A percentile compares a stretch with the other conserved stretches of the same genome.
Conservation (phyloP, 1,140 invertebrate species). For the Mizuhopecten yessoensis region DNA sequence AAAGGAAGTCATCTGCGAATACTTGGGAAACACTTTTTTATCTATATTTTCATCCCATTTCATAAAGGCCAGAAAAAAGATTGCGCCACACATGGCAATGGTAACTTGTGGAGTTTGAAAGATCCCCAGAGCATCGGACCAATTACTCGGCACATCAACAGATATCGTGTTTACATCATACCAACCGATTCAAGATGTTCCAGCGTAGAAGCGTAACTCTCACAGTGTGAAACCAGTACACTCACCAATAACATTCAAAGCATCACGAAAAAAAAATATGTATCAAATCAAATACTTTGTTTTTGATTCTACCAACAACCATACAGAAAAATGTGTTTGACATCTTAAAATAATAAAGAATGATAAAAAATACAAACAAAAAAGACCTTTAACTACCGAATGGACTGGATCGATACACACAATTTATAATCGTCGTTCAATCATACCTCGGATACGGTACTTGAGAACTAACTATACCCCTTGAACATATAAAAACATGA, state of each 20-base stretch:
- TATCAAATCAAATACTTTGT: too few species aligned
- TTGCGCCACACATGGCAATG: background rate
- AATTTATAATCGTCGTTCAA: too few species aligned
- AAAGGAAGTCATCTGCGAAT: background rate
- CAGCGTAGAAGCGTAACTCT: background rate
- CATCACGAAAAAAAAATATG: background rate
- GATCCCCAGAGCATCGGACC: background rate
- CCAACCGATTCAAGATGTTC: background rate
- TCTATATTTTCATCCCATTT: background rate
- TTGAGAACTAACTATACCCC: too few species aligned
- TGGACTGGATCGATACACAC: too few species aligned
- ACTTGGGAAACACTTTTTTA: slow-evolving; percentile 2
- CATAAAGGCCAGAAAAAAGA: background rate
- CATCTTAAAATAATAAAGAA: background rate
- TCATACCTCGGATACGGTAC: too few species aligned
- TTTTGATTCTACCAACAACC: too few species aligned
- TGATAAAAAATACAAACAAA: background rate
- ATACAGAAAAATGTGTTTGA: background rate
- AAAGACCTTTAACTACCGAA: too few species aligned
- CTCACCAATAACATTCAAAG: background rate
- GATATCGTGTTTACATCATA: slow-evolving; percentile 14
- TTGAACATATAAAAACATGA: background rate
- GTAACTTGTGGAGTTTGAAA: background rate
- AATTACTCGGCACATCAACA: slow-evolving; percentile 25
- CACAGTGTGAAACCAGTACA: background rate